Evolutionary conservation across 2,888 invertebrate genomes (phyloP).

Genomic region (Beris morrisii): DNA sequence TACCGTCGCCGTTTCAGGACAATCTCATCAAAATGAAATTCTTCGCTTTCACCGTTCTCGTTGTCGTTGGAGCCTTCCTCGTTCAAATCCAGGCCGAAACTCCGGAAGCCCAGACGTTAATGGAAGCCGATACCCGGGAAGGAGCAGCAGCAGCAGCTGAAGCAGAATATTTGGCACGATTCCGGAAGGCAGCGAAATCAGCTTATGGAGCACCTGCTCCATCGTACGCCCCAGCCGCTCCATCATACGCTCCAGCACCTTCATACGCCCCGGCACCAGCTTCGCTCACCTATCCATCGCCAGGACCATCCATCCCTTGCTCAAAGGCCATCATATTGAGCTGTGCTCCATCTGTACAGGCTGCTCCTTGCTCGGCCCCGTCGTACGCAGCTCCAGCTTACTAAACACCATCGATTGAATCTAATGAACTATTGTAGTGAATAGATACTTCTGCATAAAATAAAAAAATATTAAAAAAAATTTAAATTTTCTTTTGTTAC

Average conservation of each 20-base stretch:
- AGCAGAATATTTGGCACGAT: neutral
- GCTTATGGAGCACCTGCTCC: neutral
- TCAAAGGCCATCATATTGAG: constrained; percentile 13
- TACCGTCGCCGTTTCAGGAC: neutral
- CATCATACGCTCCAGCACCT: constrained; percentile 7
- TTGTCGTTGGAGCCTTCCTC: constrained; percentile 9
- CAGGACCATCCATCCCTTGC: constrained; percentile 23
- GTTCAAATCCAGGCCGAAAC: neutral
- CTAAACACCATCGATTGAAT: neutral
- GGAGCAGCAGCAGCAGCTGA: neutral
- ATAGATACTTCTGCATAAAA: constrained; percentile 40
- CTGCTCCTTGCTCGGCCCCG: constrained; percentile 28
- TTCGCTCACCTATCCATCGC: constrained; percentile 7
- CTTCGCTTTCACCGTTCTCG: constrained; percentile 1
- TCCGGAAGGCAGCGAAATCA: constrained; percentile 1
- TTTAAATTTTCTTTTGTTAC: neutral
- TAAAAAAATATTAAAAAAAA: constrained; percentile 11
- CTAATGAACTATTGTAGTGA: neutral
- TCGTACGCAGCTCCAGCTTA: constrained; percentile 20
- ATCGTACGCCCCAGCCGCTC: constrained; percentile 15
- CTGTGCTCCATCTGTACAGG: constrained; percentile 26
- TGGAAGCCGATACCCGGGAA: neutral
- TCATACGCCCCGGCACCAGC: constrained; percentile 18
- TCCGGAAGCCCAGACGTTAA: neutral
- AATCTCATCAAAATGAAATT: constrained; percentile 15